Evolutionary conservation across 2,113 vertebrate genomes (phyloP).

Genomic region (Columba livia): DNA sequence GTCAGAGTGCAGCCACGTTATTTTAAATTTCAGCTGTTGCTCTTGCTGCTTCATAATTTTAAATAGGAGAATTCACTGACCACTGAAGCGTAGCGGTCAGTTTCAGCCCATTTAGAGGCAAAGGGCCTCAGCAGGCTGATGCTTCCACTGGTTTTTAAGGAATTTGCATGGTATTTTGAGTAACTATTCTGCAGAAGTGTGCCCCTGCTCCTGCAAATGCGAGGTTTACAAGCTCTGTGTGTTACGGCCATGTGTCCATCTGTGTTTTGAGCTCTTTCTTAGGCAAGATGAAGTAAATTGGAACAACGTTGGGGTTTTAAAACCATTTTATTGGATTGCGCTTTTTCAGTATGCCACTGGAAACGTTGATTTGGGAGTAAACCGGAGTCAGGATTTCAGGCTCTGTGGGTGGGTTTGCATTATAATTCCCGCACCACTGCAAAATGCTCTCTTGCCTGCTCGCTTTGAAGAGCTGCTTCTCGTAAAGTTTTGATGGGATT

Average conservation of each 20-base stretch:
- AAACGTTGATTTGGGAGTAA: not conserved
- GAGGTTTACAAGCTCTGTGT: fast-evolving
- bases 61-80: not conserved
- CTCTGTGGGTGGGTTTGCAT: not conserved
- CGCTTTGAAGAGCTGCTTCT: not conserved
- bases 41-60: not conserved
- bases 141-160: not conserved
- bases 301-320: not conserved
- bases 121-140: not conserved
- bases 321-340: not conserved
- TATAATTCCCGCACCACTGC: fast-evolving
- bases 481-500: no score
- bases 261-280: not conserved
- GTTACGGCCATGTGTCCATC: fast-evolving
- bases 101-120: not conserved
- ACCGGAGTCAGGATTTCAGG: not conserved
- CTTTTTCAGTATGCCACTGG: fast-evolving
- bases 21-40: not conserved
- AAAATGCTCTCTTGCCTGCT: fast-evolving
- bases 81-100: fast-evolving
- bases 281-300: no score
- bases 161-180: not conserved
- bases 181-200: fast-evolving
- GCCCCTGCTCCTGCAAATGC: fast-evolving
- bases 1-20: fast-evolving